Percentiles rank a stretch among this genome's conserved stretches.
Evolutionary conservation across 2,888 invertebrate species (phyloP).

Genomic region (Dusona sp.): DNA sequence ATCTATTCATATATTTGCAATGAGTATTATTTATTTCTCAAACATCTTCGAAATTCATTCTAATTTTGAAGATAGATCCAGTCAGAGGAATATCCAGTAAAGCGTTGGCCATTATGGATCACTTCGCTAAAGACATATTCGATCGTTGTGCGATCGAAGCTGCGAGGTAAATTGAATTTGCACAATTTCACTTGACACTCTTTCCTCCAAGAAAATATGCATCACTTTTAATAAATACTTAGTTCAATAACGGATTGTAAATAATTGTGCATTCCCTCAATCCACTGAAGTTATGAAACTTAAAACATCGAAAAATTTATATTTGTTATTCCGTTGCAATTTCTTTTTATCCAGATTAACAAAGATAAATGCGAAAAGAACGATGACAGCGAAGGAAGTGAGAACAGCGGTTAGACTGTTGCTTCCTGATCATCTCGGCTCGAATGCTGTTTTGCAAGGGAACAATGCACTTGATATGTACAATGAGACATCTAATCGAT

Average conservation of each 20-base stretch:
- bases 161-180: slow-evolving; percentile 45
- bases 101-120: slow-evolving; percentile 57
- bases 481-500: slow-evolving; percentile 57
- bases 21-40: neutral
- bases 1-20: neutral
- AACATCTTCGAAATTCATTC: neutral
- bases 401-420: slow-evolving; percentile 63
- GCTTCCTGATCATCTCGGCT: slow-evolving; percentile 56
- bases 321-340: neutral
- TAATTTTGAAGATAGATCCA: slow-evolving; percentile 53
- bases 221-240: neutral
- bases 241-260: neutral
- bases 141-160: slow-evolving; percentile 64
- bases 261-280: neutral
- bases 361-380: slow-evolving; percentile 60
- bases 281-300: neutral
- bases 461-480: slow-evolving; percentile 63
- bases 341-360: slow-evolving; percentile 39
- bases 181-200: neutral
- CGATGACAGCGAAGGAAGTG: slow-evolving; percentile 65
- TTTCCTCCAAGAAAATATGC: neutral
- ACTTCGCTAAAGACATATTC: slow-evolving; percentile 64
- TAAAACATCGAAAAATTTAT: neutral
- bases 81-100: slow-evolving; percentile 58
- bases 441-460: slow-evolving; percentile 58